These are phyloP conservation scores for Druceiella hillmani DNA, from an alignment of 2,888 invertebrate species.

Conservation along the genomic window DNA sequence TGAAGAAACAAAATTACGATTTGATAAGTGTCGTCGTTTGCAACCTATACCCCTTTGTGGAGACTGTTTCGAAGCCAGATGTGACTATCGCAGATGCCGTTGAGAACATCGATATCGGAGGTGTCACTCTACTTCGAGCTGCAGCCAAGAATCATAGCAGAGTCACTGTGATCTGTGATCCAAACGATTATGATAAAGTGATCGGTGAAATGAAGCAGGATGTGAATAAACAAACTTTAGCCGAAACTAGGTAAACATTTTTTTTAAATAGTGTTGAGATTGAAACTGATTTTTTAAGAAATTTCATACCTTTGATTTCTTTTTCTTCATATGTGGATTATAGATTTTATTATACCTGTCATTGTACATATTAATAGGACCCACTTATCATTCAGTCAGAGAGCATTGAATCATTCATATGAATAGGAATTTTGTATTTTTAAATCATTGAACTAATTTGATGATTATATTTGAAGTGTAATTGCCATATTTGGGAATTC, in stretches of 20 bases:
- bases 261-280: too few species aligned
- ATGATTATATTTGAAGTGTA: too few species aligned
- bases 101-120: slow-evolving; percentile 96
- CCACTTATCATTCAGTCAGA: too few species aligned
- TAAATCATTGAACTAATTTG: too few species aligned
- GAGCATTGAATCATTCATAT: too few species aligned
- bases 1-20: slow-evolving; percentile 72
- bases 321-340: too few species aligned
- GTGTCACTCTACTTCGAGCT: slow-evolving; percentile 89
- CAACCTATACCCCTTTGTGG: slow-evolving; percentile 93
- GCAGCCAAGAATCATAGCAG: slow-evolving; percentile 96
- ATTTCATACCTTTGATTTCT: too few species aligned
- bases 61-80: slow-evolving; percentile 75
- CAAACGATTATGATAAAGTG: slow-evolving; percentile 76
- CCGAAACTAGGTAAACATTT: slow-evolving; percentile 59
- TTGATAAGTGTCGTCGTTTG: slow-evolving; percentile 88
- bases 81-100: slow-evolving; percentile 85
- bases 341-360: too few species aligned
- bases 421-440: too few species aligned
- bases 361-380: too few species aligned
- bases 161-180: slow-evolving; percentile 92
- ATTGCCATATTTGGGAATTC: too few species aligned
- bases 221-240: slow-evolving; percentile 61
- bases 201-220: slow-evolving; percentile 63
- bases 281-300: too few species aligned